Percentiles rank a stretch among this genome's conserved stretches.
phyloP scores from a whole-genome alignment of 35 echinoderm and acorn worm species.

The Apostichopus californicus region DNA sequence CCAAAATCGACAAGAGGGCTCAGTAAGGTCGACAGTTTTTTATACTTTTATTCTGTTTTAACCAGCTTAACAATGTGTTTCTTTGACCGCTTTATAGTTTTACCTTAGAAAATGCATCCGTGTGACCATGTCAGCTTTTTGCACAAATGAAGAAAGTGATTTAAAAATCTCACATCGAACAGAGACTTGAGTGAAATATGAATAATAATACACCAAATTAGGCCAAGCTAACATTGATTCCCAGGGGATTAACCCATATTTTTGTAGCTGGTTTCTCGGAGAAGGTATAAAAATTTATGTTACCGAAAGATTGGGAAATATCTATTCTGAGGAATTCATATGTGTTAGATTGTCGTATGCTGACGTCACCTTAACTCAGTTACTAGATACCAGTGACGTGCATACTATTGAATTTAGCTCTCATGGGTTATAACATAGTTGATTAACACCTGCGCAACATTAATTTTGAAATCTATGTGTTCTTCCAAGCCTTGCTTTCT shows the following conservation, averaged over 20 bases:
- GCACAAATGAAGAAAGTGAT: background rate
- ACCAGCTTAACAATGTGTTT: no score
- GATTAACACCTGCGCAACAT: background rate
- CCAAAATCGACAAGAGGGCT: no score
- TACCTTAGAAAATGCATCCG: background rate
- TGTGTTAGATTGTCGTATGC: background rate
- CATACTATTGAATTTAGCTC: background rate
- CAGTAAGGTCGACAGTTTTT: no score
- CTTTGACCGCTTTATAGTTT: background rate
- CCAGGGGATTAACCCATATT: background rate
- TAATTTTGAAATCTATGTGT: background rate
- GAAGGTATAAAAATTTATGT: background rate
- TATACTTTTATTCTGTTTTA: no score
- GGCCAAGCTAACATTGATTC: background rate
- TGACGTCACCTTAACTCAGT: background rate
- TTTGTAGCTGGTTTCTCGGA: background rate
- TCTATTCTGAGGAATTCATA: background rate
- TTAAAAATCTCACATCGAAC: background rate
- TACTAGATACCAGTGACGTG: background rate
- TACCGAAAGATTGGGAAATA: background rate
- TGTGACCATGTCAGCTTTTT: background rate
- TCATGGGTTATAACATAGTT: background rate
- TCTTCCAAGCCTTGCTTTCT: no score
- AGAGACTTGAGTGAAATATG: background rate
- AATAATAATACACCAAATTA: background rate